Evolutionary conservation across 1,140 invertebrate genomes (phyloP).

Genomic region (Dryas iulia): DNA sequence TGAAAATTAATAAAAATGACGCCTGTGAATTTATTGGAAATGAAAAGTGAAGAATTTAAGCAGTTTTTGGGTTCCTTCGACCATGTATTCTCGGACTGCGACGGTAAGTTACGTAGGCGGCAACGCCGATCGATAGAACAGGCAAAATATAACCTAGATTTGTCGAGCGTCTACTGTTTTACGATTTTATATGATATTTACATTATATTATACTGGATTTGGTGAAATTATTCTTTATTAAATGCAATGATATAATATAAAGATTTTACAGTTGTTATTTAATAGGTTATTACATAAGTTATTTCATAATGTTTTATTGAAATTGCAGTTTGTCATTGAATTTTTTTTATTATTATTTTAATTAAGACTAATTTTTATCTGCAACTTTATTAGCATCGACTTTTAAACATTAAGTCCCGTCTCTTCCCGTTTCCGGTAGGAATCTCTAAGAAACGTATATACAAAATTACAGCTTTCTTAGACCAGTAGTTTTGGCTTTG

Average conservation of each 20-base stretch:
- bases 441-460: too few species aligned
- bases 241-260: background rate
- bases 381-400: too few species aligned
- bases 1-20: constrained; percentile 38
- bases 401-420: too few species aligned
- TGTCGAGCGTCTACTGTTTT: background rate
- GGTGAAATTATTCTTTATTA: background rate
- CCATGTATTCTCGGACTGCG: constrained; percentile 72
- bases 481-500: too few species aligned
- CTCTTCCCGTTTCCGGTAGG: too few species aligned
- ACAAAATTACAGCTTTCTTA: too few species aligned
- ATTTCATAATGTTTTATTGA: background rate
- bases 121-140: constrained; percentile 6
- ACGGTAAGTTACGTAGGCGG: constrained; percentile 52
- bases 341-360: too few species aligned
- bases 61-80: constrained; percentile 66
- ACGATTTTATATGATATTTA: background rate
- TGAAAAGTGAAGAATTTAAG: constrained; percentile 47
- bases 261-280: background rate
- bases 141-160: background rate
- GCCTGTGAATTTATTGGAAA: constrained; percentile 51
- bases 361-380: too few species aligned
- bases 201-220: background rate
- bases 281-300: background rate
- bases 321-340: too few species aligned